These are phyloP conservation scores for Vipera latastei DNA, from an alignment of 2,797 vertebrate species.

Conservation along the genomic window DNA sequence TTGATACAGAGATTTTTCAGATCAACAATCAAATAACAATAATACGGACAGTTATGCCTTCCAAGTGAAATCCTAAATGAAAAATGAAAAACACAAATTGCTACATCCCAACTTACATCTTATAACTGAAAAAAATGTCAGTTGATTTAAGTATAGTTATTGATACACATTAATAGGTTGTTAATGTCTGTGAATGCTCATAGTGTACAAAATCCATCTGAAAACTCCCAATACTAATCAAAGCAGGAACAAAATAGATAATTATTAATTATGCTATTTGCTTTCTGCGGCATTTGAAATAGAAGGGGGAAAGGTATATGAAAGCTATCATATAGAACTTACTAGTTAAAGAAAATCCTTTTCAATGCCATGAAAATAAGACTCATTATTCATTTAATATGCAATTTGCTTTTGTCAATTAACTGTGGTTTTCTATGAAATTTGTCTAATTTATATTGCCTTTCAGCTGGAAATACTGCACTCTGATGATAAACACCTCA, in stretches of 20 bases:
- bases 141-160: background rate
- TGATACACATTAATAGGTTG: background rate
- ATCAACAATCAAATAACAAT: background rate
- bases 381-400: constrained; percentile 21
- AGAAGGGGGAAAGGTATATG: background rate
- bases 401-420: constrained; percentile 40
- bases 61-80: background rate
- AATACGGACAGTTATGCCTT: background rate
- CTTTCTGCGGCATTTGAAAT: background rate
- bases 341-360: background rate
- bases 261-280: constrained; percentile 10
- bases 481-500: constrained; percentile 7
- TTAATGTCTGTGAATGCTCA: background rate
- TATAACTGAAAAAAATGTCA: background rate
- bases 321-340: constrained; percentile 17
- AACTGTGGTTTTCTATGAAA: constrained; percentile 35
- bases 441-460: constrained; percentile 31
- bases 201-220: background rate
- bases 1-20: background rate
- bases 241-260: background rate
- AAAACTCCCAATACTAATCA: background rate
- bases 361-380: constrained; percentile 1
- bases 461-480: constrained; percentile 37
- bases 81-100: background rate
- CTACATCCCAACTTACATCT: background rate